Evolutionary conservation across 2,113 vertebrate species (phyloP), one percentile per base, ranked within the genome.

Genomic region (Equus przewalskii): DNA sequence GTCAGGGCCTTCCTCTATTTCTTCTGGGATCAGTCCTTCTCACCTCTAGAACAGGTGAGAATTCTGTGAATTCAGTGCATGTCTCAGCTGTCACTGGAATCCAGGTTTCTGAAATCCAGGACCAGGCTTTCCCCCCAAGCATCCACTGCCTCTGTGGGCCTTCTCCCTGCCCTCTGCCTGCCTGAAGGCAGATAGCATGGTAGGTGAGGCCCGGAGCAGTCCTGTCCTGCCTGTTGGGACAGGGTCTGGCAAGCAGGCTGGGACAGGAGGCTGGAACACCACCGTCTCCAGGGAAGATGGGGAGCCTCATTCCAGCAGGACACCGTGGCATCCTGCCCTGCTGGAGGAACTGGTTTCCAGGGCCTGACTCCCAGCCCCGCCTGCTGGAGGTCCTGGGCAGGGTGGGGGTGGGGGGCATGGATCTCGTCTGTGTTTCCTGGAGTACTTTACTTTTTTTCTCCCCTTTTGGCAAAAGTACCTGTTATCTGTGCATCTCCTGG

Each of bases 331-430:
- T 95, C 91, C 81, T 54, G 95, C 92, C 69, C 44, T 72, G 83
- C 98, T 93, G 94, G 97, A 97, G 79, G 76, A 97, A 97, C 98
- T 93, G 97, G 98, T 98, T 98, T 98, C 90, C 44, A 33, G 91
- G 82, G 86, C 87, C 56, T 65, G 46, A 60, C 70, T 93, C 84
- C 76, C 67, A 89, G 72, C 70, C 72, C 24, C 65, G 62, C 80
- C 72, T 94, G 76, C 72, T 72, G 26, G 83, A 80, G 62, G 79
- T 75, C 44, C 58, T 18, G 41, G 70, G 41, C 44, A 44, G 81
- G 73, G 56, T 76, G 51, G 49, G 81, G 73, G 56, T 76, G 79
- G 89, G 80, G 64, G 15, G 26, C 28, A 13, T 41, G 76, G 73
- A 36, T 76, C 62, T 84, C 51, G 62, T 46, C 56, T 80, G 36